Conservation (phyloP, 1,140 invertebrate species). For the Ericerus pela region DNA sequence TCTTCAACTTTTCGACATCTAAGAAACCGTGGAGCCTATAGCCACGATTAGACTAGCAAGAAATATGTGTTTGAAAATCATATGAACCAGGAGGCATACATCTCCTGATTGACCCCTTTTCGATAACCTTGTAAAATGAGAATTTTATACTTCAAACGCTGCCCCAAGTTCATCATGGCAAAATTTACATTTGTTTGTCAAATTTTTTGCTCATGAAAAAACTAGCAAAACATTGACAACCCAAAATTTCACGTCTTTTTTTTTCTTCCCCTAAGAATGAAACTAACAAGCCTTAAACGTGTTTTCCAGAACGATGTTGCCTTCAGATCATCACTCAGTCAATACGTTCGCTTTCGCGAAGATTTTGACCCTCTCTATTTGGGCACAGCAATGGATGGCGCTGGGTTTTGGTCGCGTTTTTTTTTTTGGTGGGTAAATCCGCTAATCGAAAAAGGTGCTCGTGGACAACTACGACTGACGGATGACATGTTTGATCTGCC, state of each 20-base stretch:
- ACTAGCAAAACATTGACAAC: slow-evolving; percentile 22
- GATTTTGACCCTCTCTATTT: slow-evolving; percentile 52
- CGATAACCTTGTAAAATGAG: too few relatives aligned
- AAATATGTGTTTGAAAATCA: too few relatives aligned
- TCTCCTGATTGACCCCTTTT: too few relatives aligned
- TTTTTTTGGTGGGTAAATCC: slow-evolving; percentile 78
- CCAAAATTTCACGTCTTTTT: slow-evolving; percentile 26
- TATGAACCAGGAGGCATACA: too few relatives aligned
- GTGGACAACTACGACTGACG: slow-evolving; percentile 49
- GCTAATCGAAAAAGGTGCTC: slow-evolving; percentile 64
- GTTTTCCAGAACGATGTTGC: slow-evolving; percentile 32
- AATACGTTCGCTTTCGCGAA: slow-evolving; percentile 42
- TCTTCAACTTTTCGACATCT: too few relatives aligned
- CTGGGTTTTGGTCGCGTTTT: slow-evolving; percentile 51
- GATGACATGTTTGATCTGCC: slow-evolving; percentile 82
- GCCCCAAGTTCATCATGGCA: background rate
- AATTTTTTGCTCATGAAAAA: background rate
- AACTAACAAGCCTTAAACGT: slow-evolving; percentile 23
- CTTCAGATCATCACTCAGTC: slow-evolving; percentile 32
- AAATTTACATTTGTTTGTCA: background rate
- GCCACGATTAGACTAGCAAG: too few relatives aligned
- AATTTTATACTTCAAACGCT: too few relatives aligned
- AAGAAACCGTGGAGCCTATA: too few relatives aligned
- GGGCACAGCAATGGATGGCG: slow-evolving; percentile 64
- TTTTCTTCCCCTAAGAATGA: slow-evolving; percentile 24